Percentiles rank a stretch among this genome's conserved stretches.
Evolutionary conservation across 1,140 invertebrate species (phyloP).

Genomic region (Aradophagus sp.): DNA sequence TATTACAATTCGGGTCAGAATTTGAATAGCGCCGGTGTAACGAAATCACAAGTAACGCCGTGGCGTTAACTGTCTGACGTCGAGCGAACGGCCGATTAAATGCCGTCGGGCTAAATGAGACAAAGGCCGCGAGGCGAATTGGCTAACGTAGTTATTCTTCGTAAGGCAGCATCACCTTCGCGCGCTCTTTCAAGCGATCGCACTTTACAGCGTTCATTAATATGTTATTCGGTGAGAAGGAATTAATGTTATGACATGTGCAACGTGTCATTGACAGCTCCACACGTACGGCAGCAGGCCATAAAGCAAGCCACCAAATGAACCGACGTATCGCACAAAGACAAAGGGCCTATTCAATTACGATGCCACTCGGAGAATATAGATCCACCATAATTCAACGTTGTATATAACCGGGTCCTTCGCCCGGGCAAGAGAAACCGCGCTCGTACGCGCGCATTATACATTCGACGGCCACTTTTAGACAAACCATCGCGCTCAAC

Average conservation of each 20-base stretch:
- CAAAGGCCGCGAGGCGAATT: too few relatives aligned
- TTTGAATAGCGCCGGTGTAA: too few relatives aligned
- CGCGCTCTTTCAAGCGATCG: too few relatives aligned
- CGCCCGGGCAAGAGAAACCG: slow-evolving; percentile 22
- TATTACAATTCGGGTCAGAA: too few relatives aligned
- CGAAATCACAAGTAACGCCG: too few relatives aligned
- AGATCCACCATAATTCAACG: slow-evolving; percentile 56
- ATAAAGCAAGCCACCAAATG: slow-evolving; percentile 58
- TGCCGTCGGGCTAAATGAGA: too few relatives aligned
- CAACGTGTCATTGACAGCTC: slow-evolving; percentile 57
- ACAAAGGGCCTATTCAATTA: slow-evolving; percentile 59
- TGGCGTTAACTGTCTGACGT: too few relatives aligned
- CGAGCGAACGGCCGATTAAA: too few relatives aligned
- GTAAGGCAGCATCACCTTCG: too few relatives aligned
- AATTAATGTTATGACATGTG: slow-evolving; percentile 53
- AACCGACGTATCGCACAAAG: slow-evolving; percentile 59
- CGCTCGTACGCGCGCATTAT: slow-evolving; percentile 41
- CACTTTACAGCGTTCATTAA: slow-evolving; percentile 41
- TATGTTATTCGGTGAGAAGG: slow-evolving; percentile 42
- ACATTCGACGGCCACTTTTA: too few relatives aligned
- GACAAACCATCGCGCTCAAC: too few relatives aligned
- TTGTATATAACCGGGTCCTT: slow-evolving; percentile 45
- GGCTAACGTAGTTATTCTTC: too few relatives aligned
- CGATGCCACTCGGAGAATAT: slow-evolving; percentile 59
- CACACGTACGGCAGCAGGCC: slow-evolving; percentile 43